Evolutionary conservation across 2,888 invertebrate species (phyloP).

Genomic region (Pachymerium ferrugineum): DNA sequence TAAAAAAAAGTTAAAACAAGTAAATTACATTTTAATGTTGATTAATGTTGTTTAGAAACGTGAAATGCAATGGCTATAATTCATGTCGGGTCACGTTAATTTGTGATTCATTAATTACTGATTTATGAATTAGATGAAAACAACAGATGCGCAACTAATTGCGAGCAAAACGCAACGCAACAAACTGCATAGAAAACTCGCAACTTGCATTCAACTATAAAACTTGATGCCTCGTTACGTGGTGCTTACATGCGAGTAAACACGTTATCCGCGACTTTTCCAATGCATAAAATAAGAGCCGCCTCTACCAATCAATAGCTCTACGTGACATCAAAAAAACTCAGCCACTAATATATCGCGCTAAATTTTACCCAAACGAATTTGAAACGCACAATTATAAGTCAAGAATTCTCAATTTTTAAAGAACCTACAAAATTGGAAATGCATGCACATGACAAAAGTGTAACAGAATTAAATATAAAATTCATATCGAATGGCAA

Average conservation of each 20-base stretch:
- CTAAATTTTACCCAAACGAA: too few relatives aligned
- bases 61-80: neutral
- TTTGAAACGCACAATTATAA: too few relatives aligned
- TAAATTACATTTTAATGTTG: neutral
- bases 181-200: neutral
- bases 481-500: too few relatives aligned
- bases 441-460: too few relatives aligned
- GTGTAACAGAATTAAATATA: too few relatives aligned
- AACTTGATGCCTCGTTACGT: neutral
- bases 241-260: neutral
- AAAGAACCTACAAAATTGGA: too few relatives aligned
- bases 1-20: neutral
- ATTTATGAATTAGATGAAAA: neutral
- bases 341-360: too few relatives aligned
- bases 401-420: neutral
- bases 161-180: neutral
- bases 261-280: neutral
- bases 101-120: neutral
- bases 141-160: neutral
- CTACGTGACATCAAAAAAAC: neutral
- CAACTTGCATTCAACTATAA: slow-evolving; percentile 15
- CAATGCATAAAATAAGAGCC: neutral
- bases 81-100: neutral
- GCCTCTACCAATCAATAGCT: neutral
- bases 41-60: neutral